Evolutionary conservation across 1,140 invertebrate genomes (phyloP).

Genomic region (Drosophila sulfurigaster): DNA sequence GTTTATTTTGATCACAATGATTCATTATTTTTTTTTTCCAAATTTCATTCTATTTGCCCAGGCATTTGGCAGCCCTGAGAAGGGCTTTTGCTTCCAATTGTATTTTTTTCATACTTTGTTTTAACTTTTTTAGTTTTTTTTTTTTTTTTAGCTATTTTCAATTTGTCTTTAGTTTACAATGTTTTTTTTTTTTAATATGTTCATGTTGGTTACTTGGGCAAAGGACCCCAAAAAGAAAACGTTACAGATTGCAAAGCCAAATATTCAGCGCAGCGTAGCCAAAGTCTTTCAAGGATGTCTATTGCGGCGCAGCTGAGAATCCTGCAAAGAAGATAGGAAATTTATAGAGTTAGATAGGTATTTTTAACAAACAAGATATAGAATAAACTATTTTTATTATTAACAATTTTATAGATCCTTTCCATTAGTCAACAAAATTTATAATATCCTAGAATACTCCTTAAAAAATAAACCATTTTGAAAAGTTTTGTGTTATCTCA

Average conservation of each 20-base stretch:
- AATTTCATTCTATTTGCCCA: slow-evolving; percentile 74
- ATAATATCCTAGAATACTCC: too few species aligned
- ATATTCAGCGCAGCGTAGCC: slow-evolving; percentile 43
- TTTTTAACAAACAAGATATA: neutral
- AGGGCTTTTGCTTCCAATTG: slow-evolving; percentile 54
- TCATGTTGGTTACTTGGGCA: slow-evolving; percentile 10
- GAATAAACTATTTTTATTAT: neutral
- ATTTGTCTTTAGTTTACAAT: slow-evolving; percentile 12
- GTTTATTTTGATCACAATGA: slow-evolving; percentile 81
- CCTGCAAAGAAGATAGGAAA: slow-evolving; percentile 24
- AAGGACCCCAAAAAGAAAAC: slow-evolving; percentile 15
- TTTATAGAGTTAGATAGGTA: neutral
- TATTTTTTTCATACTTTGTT: slow-evolving; percentile 1
- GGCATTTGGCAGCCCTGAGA: slow-evolving; percentile 74
- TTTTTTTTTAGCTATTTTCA: slow-evolving; percentile 19
- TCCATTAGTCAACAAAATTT: too few species aligned
- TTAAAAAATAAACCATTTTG: too few species aligned
- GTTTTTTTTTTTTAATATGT: slow-evolving; percentile 12
- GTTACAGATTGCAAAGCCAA: slow-evolving; percentile 24
- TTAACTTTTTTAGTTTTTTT: slow-evolving; percentile 19
- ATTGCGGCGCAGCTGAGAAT: slow-evolving; percentile 28
- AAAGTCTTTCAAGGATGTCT: slow-evolving; percentile 65
- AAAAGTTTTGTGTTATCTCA: too few species aligned
- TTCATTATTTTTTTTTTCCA: slow-evolving; percentile 62
- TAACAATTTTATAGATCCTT: too few species aligned